Conservation (phyloP, 2,888 invertebrate genomes). For the Drosophila nr. medialis region DNA sequence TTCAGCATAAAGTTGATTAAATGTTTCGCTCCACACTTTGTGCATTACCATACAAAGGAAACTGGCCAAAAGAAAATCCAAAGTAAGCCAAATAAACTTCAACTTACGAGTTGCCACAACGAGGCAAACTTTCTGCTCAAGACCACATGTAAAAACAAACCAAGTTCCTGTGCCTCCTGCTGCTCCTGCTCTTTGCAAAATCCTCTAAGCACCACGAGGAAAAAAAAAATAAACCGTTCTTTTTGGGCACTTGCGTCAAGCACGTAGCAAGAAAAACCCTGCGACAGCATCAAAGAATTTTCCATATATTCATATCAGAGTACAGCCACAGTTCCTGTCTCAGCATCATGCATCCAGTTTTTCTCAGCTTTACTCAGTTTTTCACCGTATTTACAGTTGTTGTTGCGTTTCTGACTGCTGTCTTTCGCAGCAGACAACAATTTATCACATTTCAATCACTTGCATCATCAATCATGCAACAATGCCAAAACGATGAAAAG, state of each 20-base stretch:
- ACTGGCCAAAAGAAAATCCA: conserved; percentile 27
- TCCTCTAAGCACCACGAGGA: conserved; percentile 57
- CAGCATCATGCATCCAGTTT: conserved; percentile 16
- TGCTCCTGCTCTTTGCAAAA: conserved; percentile 39
- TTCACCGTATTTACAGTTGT: conserved; percentile 15
- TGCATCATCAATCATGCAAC: conserved; percentile 69
- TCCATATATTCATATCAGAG: conserved; percentile 33
- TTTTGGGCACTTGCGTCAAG: conserved; percentile 30
- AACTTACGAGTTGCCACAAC: conserved; percentile 33
- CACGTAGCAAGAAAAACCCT: conserved; percentile 28
- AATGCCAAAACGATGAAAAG: conserved; percentile 37
- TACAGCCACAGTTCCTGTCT: conserved; percentile 15
- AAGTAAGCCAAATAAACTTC: conserved; percentile 30
- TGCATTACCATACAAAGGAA: conserved; percentile 65
- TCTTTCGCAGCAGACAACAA: conserved; percentile 59
- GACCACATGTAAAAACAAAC: conserved; percentile 61
- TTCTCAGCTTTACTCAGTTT: conserved; percentile 10
- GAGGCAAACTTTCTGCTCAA: conserved; percentile 48
- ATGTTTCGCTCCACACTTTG: conserved; percentile 46
- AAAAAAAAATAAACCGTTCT: conserved; percentile 17
- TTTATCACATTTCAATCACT: conserved; percentile 77
- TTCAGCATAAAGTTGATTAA: conserved; percentile 73
- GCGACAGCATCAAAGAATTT: conserved; percentile 18
- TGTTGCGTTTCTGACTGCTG: conserved; percentile 27
- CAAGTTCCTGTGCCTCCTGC: conserved; percentile 8